These are phyloP conservation scores for Hippasteria phrygiana DNA, from an alignment of 53 echinoderm and acorn worm genomes.

Conservation along the genomic window DNA sequence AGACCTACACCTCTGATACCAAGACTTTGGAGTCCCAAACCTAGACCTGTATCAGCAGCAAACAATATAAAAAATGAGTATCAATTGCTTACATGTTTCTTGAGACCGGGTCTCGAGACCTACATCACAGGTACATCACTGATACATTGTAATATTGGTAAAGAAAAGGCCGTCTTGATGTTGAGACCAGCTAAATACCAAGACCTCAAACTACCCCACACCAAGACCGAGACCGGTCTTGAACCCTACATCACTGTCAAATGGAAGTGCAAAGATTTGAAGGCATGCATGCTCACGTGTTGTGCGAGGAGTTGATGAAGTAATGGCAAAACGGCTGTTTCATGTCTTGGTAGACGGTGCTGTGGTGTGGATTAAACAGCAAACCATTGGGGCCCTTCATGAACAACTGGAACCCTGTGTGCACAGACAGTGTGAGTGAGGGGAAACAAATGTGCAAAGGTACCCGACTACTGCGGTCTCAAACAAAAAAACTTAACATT, in stretches of 20 bases:
- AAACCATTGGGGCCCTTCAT: constrained; percentile 93
- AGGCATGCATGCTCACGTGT: constrained; percentile 84
- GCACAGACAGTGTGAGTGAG: constrained; percentile 13
- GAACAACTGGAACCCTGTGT: constrained; percentile 88
- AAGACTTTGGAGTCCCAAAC: too few species aligned
- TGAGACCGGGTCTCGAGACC: too few species aligned
- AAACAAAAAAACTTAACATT: neutral
- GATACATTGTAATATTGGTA: too few species aligned
- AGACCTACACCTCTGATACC: too few species aligned
- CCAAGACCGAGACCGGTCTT: neutral
- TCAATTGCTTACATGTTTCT: too few species aligned
- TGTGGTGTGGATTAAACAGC: constrained; percentile 87
- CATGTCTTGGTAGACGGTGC: constrained; percentile 92
- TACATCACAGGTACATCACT: too few species aligned
- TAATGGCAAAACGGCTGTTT: constrained; percentile 92
- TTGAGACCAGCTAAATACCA: too few species aligned
- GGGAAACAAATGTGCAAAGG: neutral
- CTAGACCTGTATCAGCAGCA: too few species aligned
- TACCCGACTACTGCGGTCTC: constrained; percentile 7
- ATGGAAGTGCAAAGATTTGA: neutral
- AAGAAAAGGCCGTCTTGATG: too few species aligned
- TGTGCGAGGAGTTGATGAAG: constrained; percentile 98
- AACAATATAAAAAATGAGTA: too few species aligned
- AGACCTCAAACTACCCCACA: too few species aligned
- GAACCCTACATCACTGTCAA: neutral